phyloP scores from a whole-genome alignment of 2,113 vertebrate species.

The Sinocyclocheilus anophthalmus region DNA sequence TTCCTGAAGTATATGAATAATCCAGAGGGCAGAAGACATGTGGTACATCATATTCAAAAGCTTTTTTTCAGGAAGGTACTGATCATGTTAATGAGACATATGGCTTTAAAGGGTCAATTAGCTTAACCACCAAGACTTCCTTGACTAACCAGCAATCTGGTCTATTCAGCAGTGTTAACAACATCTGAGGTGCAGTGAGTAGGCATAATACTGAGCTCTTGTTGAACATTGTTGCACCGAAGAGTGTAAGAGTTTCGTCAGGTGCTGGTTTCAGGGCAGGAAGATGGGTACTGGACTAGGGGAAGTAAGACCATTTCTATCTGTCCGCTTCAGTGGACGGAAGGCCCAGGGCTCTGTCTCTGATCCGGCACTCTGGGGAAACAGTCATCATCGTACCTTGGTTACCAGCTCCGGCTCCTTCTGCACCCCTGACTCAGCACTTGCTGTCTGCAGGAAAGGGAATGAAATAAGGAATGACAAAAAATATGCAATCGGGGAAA shows the following conservation, averaged over 20 bases:
- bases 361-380: constrained; percentile 67
- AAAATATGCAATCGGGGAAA: neutral
- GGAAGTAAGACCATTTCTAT: constrained; percentile 67
- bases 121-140: neutral
- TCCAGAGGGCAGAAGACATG: neutral
- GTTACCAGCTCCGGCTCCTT: neutral
- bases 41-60: neutral
- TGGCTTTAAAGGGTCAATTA: neutral
- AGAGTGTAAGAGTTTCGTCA: constrained; percentile 75
- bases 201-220: constrained; percentile 18
- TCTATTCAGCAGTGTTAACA: neutral
- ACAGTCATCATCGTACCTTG: constrained; percentile 20
- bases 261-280: constrained; percentile 64
- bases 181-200: constrained; percentile 39
- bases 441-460: constrained; percentile 15
- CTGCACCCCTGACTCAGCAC: constrained; percentile 49
- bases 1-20: neutral
- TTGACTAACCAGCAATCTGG: neutral
- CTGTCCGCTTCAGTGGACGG: constrained; percentile 48
- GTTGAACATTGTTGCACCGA: constrained; percentile 64
- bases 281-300: constrained; percentile 57
- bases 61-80: neutral
- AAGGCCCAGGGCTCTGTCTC: constrained; percentile 66
- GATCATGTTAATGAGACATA: neutral
- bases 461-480: constrained; percentile 15